phyloP scores from a whole-genome alignment of 1,140 invertebrate species.

The Bactericera cockerelli region DNA sequence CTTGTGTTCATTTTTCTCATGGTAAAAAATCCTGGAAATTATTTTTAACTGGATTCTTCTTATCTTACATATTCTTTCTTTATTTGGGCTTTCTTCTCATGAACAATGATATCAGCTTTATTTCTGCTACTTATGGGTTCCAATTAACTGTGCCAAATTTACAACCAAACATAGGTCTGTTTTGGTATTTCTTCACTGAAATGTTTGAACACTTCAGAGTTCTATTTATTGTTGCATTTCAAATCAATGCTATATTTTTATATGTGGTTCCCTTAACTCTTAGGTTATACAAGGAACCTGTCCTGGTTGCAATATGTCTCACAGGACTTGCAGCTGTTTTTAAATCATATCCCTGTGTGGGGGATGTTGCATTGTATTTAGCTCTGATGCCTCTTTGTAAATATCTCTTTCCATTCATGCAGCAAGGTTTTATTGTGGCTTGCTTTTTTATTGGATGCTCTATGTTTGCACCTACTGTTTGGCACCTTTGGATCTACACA shows the following conservation, averaged over 20 bases:
- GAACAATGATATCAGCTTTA: background rate
- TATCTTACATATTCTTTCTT: background rate
- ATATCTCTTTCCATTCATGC: conserved; percentile 77
- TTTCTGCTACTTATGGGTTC: conserved; percentile 2
- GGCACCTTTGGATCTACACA: conserved; percentile 96
- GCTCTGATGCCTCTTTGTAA: conserved; percentile 81
- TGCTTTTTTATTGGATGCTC: conserved; percentile 78
- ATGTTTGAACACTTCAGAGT: conserved; percentile 98
- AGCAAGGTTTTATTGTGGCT: conserved; percentile 80
- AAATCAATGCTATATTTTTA: conserved; percentile 82
- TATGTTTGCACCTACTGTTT: conserved; percentile 82
- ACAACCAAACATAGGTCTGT: conserved; percentile 91
- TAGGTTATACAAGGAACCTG: conserved; percentile 69
- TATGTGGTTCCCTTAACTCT: conserved; percentile 81
- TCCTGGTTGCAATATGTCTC: conserved; percentile 69
- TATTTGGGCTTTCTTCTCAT: background rate
- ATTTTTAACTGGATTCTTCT: background rate
- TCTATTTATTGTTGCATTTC: conserved; percentile 91
- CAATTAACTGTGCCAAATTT: conserved; percentile 71
- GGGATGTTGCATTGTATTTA: conserved; percentile 85
- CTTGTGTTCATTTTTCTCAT: conserved; percentile 25
- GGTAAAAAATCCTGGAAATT: conserved; percentile 2
- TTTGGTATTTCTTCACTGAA: conserved; percentile 99
- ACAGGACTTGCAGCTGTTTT: conserved; percentile 79
- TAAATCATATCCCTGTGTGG: conserved; percentile 90